phyloP scores from a whole-genome alignment of 37 sponge, comb jelly and placozoan species.

The Eunapius fragilis region DNA sequence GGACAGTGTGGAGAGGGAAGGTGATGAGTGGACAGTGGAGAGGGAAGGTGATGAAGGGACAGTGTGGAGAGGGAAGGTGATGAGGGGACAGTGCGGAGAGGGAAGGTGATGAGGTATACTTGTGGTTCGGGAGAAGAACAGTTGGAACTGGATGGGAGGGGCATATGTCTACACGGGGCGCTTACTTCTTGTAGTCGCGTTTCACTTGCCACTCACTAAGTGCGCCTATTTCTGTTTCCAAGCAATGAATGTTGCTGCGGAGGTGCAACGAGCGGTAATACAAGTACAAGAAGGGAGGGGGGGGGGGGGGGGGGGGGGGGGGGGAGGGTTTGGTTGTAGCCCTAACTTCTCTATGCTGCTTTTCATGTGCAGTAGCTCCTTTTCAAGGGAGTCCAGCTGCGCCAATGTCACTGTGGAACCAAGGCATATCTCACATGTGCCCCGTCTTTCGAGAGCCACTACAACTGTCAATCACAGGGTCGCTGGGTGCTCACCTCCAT shows the following conservation, averaged over 20 bases:
- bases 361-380: conserved; percentile 49
- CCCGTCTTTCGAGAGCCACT: background rate
- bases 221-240: conserved; percentile 62
- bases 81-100: no score
- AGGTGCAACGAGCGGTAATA: background rate
- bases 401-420: conserved; percentile 23
- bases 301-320: background rate
- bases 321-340: background rate
- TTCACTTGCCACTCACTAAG: conserved; percentile 70
- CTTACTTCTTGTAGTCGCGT: conserved; percentile 62
- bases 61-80: background rate
- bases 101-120: no score
- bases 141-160: no score
- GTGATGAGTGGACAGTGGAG: no score
- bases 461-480: background rate
- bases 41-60: no score
- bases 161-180: background rate
- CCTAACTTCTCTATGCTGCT: conserved; percentile 37
- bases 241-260: conserved; percentile 52
- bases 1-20: no score
- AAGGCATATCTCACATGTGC: background rate
- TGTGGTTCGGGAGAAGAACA: no score
- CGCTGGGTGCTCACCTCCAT: conserved; percentile 15
- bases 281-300: background rate
- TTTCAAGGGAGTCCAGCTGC: conserved; percentile 19